Base-by-base conservation (phyloP, 2,113 vertebrate genomes). In the Aramus guarauna region DNA sequence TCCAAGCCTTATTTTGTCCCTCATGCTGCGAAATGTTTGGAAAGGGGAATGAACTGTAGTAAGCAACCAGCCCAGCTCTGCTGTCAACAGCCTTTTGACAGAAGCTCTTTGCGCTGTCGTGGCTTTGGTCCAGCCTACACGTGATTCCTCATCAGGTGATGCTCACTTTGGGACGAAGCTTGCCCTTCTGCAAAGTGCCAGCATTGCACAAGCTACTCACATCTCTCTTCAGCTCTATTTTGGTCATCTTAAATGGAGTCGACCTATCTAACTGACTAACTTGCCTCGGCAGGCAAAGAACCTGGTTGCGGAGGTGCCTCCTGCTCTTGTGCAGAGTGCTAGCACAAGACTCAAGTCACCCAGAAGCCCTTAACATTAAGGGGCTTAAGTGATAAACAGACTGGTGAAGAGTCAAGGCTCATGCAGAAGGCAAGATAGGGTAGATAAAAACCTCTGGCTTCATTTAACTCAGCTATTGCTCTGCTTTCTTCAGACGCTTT, bases 31-130 rank as follows among this genome's bases (percentile, higher is more conserved):
- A 90, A 92, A 85, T 36, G 45, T n/a, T 92, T 92, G 77, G 47
- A 95, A 94, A 68, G 50, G 39, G 21, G 67, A 92, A 95, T 0
- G 0, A 73, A 68, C 48, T 56, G 77, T 66, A 95, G 95, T 74
- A 96, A 94, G 55, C 87, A 91, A 88, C 48, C 58, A 75, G 39
- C 48, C 23, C 60, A 32, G 71, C 77, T 76, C 67, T 71, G 74
- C 89, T 96, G 81, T 94, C 94, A 94, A 95, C 93, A 94, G 94
- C 69, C 84, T 96, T 92, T 95, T 87, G 91, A 96, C 77, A 90
- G 91, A 92, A 95, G 47, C 94, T 93, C 86, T 69, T 89, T 66
- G 69, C 17, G 2, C 58, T 82, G 32, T 11, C 34, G 71, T 90
- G 94, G 95, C 91, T 92, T 76, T 77, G 47, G 62, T 91, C 92